phyloP scores from a whole-genome alignment of 2,888 invertebrate genomes.

The Molorchus minor region DNA sequence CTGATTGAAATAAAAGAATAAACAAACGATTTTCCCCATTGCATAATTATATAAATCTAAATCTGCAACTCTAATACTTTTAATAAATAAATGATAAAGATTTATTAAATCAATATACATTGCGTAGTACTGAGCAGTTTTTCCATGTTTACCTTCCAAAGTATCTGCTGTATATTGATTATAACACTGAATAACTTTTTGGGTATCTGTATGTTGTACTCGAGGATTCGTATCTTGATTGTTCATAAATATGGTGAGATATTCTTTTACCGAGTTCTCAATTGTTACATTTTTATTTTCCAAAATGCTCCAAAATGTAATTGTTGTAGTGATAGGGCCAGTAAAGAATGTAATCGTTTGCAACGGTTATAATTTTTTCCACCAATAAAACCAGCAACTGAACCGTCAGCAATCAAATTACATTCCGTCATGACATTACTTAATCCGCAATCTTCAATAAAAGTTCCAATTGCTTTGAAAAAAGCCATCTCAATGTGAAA shows the following conservation, averaged over 20 bases:
- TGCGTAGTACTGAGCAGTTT: constrained; percentile 36
- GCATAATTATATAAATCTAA: constrained; percentile 38
- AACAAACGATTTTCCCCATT: constrained; percentile 35
- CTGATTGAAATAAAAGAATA: constrained; percentile 28
- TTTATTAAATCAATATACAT: constrained; percentile 38
- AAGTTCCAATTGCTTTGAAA: constrained; percentile 37
- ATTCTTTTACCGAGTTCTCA: constrained; percentile 35
- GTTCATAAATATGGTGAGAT: constrained; percentile 35
- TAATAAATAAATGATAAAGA: constrained; percentile 37
- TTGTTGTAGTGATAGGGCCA: constrained; percentile 39
- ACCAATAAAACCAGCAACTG: constrained; percentile 28
- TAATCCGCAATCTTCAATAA: constrained; percentile 36
- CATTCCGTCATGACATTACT: constrained; percentile 29
- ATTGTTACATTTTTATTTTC: constrained; percentile 31
- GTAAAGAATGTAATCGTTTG: constrained; percentile 37
- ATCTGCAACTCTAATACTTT: constrained; percentile 44
- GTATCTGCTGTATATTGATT: constrained; percentile 39
- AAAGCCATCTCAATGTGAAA: constrained; percentile 37
- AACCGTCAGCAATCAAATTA: constrained; percentile 31
- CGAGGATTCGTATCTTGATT: constrained; percentile 39
- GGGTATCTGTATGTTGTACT: constrained; percentile 36
- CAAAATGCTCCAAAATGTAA: constrained; percentile 46
- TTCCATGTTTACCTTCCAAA: constrained; percentile 39
- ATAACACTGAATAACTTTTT: constrained; percentile 35
- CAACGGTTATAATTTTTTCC: constrained; percentile 36